A percentile compares a stretch with the other conserved stretches of the same genome.
Evolutionary conservation across 2,797 vertebrate genomes (phyloP).

Genomic region (Poecilia velifera): DNA sequence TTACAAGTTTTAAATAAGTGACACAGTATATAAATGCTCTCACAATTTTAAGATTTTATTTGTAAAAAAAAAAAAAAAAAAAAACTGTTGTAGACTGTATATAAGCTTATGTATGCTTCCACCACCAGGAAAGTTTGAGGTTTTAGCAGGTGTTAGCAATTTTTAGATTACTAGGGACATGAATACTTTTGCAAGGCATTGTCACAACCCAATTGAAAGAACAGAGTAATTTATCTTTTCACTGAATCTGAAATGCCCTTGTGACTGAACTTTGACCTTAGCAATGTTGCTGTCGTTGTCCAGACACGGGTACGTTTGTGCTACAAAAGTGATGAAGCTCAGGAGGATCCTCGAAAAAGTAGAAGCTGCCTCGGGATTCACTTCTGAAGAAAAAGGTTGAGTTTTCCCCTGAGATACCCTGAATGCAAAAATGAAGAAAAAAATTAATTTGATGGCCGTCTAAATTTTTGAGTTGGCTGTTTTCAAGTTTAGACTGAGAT

Average conservation of each 20-base stretch:
- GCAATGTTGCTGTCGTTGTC: not conserved
- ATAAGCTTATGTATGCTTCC: not conserved
- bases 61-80: not conserved
- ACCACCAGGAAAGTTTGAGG: not conserved
- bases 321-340: conserved; percentile 99
- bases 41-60: not conserved
- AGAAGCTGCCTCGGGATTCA: conserved; percentile 97
- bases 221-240: not conserved
- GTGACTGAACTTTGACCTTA: not conserved
- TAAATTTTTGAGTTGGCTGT: not conserved
- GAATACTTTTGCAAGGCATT: not conserved
- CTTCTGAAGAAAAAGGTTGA: conserved; percentile 97
- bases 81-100: not conserved
- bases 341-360: conserved; percentile 98
- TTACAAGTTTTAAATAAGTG: not conserved
- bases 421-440: not conserved
- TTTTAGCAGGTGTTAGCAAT: not conserved
- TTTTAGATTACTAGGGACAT: not conserved
- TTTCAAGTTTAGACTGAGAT: not conserved
- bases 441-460: not conserved
- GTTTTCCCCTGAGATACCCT: not conserved
- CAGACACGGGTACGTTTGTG: conserved; percentile 98
- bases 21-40: not conserved
- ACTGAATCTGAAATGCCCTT: not conserved
- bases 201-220: not conserved